A percentile compares a stretch with the other conserved stretches of the same genome.
Conservation (phyloP, 2,888 invertebrate species). For the Folsomia manolachei region DNA sequence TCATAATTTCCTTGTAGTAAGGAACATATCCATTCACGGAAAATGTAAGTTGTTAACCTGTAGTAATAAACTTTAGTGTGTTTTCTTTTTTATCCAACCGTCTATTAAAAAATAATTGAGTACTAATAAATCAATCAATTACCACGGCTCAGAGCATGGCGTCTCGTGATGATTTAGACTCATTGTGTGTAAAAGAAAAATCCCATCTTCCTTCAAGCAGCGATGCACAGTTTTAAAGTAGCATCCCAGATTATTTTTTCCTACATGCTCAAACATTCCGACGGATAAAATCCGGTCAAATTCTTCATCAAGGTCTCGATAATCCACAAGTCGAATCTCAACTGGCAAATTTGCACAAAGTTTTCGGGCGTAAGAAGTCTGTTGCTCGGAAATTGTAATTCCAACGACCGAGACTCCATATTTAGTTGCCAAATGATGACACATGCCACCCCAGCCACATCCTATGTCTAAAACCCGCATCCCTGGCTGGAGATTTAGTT, state of each 20-base stretch:
- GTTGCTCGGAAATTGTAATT: conserved; percentile 38
- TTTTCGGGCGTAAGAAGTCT: conserved; percentile 32
- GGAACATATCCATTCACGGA: neutral
- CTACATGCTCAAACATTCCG: conserved; percentile 45
- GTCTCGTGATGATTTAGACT: conserved; percentile 19
- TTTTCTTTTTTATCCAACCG: too few relatives aligned
- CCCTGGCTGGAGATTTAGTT: conserved; percentile 45
- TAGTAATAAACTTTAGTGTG: too few relatives aligned
- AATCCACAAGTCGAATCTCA: conserved; percentile 38
- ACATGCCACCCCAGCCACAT: conserved; percentile 46
- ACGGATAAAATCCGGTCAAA: conserved; percentile 45
- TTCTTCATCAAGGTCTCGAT: conserved; percentile 40
- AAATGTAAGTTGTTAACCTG: neutral
- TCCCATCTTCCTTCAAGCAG: conserved; percentile 41
- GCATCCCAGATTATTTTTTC: conserved; percentile 34
- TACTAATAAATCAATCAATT: too few relatives aligned
- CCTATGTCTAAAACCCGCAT: conserved; percentile 44
- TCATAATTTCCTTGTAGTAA: neutral
- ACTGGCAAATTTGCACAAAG: conserved; percentile 32
- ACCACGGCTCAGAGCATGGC: neutral
- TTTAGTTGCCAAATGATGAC: conserved; percentile 43
- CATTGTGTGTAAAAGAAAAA: conserved; percentile 48
- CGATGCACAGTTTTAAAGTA: conserved; percentile 44
- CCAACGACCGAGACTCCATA: conserved; percentile 41
- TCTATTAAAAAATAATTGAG: too few relatives aligned